Percentiles rank a stretch among this genome's conserved stretches.
Conservation (phyloP, 2,113 vertebrate genomes). For the Nothobranchius kuhntae region DNA sequence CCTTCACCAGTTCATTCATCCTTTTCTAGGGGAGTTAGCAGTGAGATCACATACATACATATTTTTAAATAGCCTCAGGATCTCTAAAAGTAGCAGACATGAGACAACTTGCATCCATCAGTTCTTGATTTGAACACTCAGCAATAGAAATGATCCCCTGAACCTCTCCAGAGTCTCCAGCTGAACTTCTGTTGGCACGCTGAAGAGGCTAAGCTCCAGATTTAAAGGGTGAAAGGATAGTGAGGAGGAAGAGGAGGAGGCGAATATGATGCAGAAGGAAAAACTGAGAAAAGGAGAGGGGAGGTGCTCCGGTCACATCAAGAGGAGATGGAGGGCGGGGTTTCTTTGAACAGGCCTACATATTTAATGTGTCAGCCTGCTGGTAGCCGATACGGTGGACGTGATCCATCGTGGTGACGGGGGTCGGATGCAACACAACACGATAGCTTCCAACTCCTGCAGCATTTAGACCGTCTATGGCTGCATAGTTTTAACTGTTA, state of each 20-base stretch:
- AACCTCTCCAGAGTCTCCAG: conserved; percentile 3
- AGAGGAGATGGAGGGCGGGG: conserved; percentile 49
- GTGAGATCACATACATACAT: conserved; percentile 21
- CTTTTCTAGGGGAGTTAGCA: conserved; percentile 46
- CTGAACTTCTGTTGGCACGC: conserved; percentile 24
- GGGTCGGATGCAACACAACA: conserved; percentile 13
- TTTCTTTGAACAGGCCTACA: conserved; percentile 69
- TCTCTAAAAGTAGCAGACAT: background rate
- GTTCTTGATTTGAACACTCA: background rate
- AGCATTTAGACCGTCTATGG: background rate
- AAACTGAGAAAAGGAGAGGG: background rate
- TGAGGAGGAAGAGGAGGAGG: conserved; percentile 6
- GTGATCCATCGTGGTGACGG: conserved; percentile 7
- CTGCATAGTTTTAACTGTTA: background rate
- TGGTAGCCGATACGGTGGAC: conserved; percentile 31
- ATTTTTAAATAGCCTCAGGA: background rate
- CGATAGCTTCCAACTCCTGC: conserved; percentile 1
- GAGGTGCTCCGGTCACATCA: conserved; percentile 42
- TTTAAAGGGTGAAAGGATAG: conserved; percentile 44
- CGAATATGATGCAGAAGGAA: conserved; percentile 4
- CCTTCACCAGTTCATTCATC: conserved; percentile 62
- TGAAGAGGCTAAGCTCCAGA: conserved; percentile 17
- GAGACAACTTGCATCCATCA: background rate
- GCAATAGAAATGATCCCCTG: background rate
- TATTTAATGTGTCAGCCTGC: conserved; percentile 67